A percentile compares a stretch with the other conserved stretches of the same genome.
Evolutionary conservation across 2,888 invertebrate genomes (phyloP).

Genomic region (Caenorhabditis wallacei): DNA sequence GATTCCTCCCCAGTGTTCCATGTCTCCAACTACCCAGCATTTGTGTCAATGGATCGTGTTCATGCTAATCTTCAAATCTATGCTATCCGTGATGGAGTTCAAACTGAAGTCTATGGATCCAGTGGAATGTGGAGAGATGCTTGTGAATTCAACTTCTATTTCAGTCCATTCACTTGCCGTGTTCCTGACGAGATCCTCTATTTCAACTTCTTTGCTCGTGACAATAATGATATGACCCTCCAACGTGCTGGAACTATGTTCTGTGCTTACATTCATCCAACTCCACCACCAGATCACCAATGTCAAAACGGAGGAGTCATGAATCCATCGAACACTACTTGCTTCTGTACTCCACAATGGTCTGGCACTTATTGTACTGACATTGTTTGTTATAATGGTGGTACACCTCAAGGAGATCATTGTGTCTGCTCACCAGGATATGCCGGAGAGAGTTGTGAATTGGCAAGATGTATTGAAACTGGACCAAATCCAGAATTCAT

Average conservation of each 20-base stretch:
- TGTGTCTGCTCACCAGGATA: slow-evolving; percentile 75
- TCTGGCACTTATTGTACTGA: slow-evolving; percentile 74
- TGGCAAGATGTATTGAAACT: slow-evolving; percentile 68
- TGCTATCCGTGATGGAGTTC: slow-evolving; percentile 66
- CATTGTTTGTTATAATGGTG: slow-evolving; percentile 76
- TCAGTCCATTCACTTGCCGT: slow-evolving; percentile 75
- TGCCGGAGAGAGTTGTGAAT: slow-evolving; percentile 71
- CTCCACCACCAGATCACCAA: slow-evolving; percentile 69
- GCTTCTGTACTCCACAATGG: slow-evolving; percentile 75
- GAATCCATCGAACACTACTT: slow-evolving; percentile 73
- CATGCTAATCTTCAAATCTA: slow-evolving; percentile 71
- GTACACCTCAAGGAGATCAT: slow-evolving; percentile 66
- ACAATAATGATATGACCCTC: slow-evolving; percentile 68
- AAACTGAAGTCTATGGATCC: slow-evolving; percentile 73
- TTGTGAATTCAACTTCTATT: slow-evolving; percentile 76
- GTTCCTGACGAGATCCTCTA: slow-evolving; percentile 74
- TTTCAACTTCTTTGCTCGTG: slow-evolving; percentile 77
- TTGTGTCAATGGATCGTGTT: slow-evolving; percentile 63
- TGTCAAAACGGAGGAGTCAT: slow-evolving; percentile 78
- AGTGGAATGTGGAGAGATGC: slow-evolving; percentile 75
- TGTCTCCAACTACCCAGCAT: slow-evolving; percentile 66
- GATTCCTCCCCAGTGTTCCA: slow-evolving; percentile 64
- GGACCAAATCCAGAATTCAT: slow-evolving; percentile 68
- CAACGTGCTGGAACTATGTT: slow-evolving; percentile 78
- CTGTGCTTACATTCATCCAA: slow-evolving; percentile 69